Evolutionary conservation across 2,113 vertebrate genomes (phyloP), one percentile per base, ranked within the genome.

Genomic region (Triplophysa tibetana): DNA sequence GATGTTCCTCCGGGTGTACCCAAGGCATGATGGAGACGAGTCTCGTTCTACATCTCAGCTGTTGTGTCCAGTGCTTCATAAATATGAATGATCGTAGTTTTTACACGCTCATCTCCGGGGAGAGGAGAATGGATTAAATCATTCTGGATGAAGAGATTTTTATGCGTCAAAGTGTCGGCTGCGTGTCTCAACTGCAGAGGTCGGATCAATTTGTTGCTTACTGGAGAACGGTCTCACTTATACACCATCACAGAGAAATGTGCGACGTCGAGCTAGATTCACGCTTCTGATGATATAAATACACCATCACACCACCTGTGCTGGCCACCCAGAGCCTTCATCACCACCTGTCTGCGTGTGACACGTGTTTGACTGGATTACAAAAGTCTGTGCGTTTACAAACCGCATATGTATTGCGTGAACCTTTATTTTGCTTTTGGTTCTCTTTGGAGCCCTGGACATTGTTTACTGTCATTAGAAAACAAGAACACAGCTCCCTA

Each of bases 131-230:
- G 80, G 82, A 87, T 85, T 80, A 79, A 81, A 77, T 81, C 63
- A 67, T 29, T 65, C 41, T 14, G 69, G 76, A 81, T 77, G 79
- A 78, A 84, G 72, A 79, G 81, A 77, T 79, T 82, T 84, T 79
- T 81, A 82, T 84, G 75, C 78, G 78, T 82, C 79, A 80, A 79
- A 84, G 79, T 74, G 80, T 83, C 79, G 73, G 65, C 69, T 21
- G 80, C 48, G 56, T 41, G 75, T 81, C 67, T 83, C 75, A 13
- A 82, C 70, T 48, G 50, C 69, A 81, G 82, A 85, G 87, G 87
- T 85, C 83, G 85, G 80, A 84, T 86, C 82, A 74, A 80, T 84
- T 83, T 85, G 82, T 85, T 77, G 69, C 70, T 13, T 79, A 73
- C 38, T 68, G 58, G 61, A 64, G 80, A 78, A n/a, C 6, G 24